These are phyloP conservation scores for Rhinoraja longicauda DNA, from an alignment of 2,797 vertebrate species.

Conservation along the genomic window DNA sequence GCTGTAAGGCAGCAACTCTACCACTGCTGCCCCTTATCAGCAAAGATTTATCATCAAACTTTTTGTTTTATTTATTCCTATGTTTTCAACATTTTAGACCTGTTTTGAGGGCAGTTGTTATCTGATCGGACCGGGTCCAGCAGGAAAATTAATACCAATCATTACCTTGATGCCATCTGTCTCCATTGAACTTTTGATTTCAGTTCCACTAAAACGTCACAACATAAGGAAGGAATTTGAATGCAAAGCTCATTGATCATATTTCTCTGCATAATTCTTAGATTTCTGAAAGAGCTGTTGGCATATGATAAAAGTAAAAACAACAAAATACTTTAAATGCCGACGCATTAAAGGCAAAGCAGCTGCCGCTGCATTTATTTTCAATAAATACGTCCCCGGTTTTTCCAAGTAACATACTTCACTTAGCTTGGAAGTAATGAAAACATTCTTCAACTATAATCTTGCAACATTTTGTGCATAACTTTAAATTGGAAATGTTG, in stretches of 20 bases:
- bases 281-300: background rate
- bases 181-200: conserved; percentile 1
- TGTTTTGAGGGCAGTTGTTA: background rate
- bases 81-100: background rate
- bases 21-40: no score
- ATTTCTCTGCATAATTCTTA: background rate
- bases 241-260: background rate
- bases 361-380: background rate
- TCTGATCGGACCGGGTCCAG: background rate
- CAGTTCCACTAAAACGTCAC: background rate
- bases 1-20: no score
- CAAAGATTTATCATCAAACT: no score
- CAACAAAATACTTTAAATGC: background rate
- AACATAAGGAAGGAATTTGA: background rate
- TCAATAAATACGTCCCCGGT: no score
- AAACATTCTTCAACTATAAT: background rate
- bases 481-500: background rate
- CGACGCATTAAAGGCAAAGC: background rate
- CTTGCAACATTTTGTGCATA: background rate
- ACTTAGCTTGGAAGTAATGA: background rate
- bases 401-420: background rate
- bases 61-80: background rate
- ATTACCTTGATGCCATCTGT: background rate
- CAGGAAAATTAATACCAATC: conserved; percentile 3
- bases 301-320: background rate